A percentile compares a stretch with the other conserved stretches of the same genome.
Conservation (phyloP, 2,888 invertebrate species). For the Sesia apiformis region DNA sequence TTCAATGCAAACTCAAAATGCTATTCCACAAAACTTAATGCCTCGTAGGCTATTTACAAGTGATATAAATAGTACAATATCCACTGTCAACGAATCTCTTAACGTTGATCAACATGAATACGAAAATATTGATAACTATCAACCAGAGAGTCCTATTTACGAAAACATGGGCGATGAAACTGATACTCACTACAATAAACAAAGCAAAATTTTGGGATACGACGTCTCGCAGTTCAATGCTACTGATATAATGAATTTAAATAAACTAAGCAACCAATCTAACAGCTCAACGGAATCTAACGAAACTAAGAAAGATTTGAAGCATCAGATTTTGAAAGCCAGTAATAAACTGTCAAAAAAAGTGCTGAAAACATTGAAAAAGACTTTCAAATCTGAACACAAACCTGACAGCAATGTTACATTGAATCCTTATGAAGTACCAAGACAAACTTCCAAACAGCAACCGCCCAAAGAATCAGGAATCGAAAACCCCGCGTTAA, state of each 20-base stretch:
- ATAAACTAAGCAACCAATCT: constrained; percentile 29
- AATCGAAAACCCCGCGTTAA: constrained; percentile 59
- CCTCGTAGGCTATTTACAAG: constrained; percentile 50
- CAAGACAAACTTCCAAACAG: constrained; percentile 46
- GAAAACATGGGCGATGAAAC: constrained; percentile 45
- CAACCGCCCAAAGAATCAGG: constrained; percentile 40
- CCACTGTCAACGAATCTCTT: constrained; percentile 52
- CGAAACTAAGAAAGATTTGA: constrained; percentile 47
- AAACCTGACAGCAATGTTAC: constrained; percentile 41
- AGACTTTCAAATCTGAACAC: constrained; percentile 51
- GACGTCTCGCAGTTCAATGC: constrained; percentile 63
- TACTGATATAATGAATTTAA: constrained; percentile 59
- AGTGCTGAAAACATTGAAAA: constrained; percentile 60
- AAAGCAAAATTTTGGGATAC: constrained; percentile 62
- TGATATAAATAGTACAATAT: constrained; percentile 60
- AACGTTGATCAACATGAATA: constrained; percentile 42
- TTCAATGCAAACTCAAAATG: constrained; percentile 18
- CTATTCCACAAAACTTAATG: constrained; percentile 20
- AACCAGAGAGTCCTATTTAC: constrained; percentile 54
- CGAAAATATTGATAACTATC: constrained; percentile 52
- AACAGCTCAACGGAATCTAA: constrained; percentile 48
- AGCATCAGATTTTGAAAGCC: constrained; percentile 47
- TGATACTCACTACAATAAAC: constrained; percentile 46
- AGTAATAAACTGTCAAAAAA: constrained; percentile 58
- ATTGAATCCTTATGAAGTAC: constrained; percentile 64